Base-by-base conservation (phyloP, 2,797 vertebrate species). In the Anas capensis region DNA sequence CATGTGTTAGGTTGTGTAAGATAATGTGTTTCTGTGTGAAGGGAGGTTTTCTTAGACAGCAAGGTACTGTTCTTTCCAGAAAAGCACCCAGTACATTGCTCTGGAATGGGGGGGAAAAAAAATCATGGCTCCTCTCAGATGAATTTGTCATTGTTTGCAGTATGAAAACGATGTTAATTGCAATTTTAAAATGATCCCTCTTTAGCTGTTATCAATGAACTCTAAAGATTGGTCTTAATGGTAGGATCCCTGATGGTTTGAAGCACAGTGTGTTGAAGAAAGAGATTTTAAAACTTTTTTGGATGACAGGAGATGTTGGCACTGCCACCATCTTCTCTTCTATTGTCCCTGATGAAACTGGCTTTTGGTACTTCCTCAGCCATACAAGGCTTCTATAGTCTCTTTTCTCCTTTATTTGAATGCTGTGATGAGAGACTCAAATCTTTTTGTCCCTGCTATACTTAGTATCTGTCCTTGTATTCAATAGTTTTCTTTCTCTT, bases 351-450 rank as follows among this genome's bases (percentile, higher is more conserved):
- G 73, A 68, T 92, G 72, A 10, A 92, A 57, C 68, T 91, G 95
- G 94, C 93, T 96, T 90, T 83, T 92, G 82, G 85, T 93, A 76
- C 92, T 96, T 97, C 94, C 96, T 95, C 91, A 86, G 85, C 51
- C 82, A 86, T 24, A 83, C 72, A 86, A 87, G 85, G 34, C 66
- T 60, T 86, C 53, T 75, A 62, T 34, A 93, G 29, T 65, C 66
- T 90, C 82, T 84, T 42, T 56, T 82, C 49, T 84, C 56, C 46
- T 85, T 82, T 65, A 82, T 70, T 42, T 95, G 76, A n/a, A 7
- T 23, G 69, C 81, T 93, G 10, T 75, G 77, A 91, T 70, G 86
- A 94, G 61, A 84, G 53, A 71, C 54, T 93, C 56, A 77, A n/a
- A 61, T 64, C 60, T 86, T 93, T 92, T 96, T 95, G 81, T 90